Evolutionary conservation across 2,888 invertebrate genomes (phyloP).

Genomic region (Drosophila paranaensis): DNA sequence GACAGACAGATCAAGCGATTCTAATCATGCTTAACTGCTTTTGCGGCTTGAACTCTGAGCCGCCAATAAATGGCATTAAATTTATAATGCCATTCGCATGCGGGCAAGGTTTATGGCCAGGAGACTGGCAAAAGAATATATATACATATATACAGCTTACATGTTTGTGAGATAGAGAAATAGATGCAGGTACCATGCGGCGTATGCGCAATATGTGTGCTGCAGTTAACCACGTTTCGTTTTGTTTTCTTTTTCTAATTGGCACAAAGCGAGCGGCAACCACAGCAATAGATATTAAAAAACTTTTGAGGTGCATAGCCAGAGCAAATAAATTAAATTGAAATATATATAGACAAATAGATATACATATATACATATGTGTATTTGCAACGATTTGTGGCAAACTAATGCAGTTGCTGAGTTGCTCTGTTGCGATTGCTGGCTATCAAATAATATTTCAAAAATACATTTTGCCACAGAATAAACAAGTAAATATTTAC

Average conservation of each 20-base stretch:
- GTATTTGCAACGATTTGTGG: conserved; percentile 34
- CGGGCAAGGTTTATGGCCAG: conserved; percentile 38
- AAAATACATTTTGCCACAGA: conserved; percentile 60
- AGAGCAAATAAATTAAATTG: conserved; percentile 66
- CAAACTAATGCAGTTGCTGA: conserved; percentile 48
- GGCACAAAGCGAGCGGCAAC: conserved; percentile 17
- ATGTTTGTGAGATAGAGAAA: not conserved
- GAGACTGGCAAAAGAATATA: not conserved
- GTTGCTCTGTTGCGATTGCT: conserved; percentile 16
- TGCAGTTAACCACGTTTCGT: conserved; percentile 31
- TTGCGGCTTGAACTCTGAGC: conserved; percentile 13
- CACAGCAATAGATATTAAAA: conserved; percentile 56
- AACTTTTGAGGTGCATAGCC: conserved; percentile 34
- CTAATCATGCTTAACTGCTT: conserved; percentile 39
- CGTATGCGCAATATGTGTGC: conserved; percentile 60
- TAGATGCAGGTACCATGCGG: conserved; percentile 44
- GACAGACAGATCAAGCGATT: conserved; percentile 22
- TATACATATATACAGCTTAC: conserved; percentile 14
- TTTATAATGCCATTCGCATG: conserved; percentile 48
- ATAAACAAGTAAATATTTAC: conserved; percentile 74
- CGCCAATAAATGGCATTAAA: conserved; percentile 58
- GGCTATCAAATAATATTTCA: conserved; percentile 51
- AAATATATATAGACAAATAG: conserved; percentile 31
- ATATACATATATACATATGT: not conserved
- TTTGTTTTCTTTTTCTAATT: conserved; percentile 53